Percentiles rank a stretch among this genome's conserved stretches.
Evolutionary conservation across 2,888 invertebrate species (phyloP).

Genomic region (Tineola bisselliella): DNA sequence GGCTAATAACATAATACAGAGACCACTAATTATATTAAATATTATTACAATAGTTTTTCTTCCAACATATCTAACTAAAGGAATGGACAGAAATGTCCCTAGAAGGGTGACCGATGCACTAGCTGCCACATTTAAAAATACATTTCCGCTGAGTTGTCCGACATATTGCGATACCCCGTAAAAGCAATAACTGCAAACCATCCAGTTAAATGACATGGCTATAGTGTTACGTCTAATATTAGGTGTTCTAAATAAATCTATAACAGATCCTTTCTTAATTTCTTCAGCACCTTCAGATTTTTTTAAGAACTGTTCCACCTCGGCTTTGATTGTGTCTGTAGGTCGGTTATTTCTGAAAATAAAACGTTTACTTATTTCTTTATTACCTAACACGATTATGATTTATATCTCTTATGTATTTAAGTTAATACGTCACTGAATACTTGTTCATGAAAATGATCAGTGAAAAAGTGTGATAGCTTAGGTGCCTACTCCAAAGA

Average conservation of each 20-base stretch:
- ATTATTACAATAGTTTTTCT: constrained; percentile 72
- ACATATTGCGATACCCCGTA: constrained; percentile 88
- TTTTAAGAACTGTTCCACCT: constrained; percentile 44
- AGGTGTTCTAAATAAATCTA: constrained; percentile 77
- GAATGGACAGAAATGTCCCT: constrained; percentile 71
- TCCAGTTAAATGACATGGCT: constrained; percentile 80
- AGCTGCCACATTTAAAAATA: constrained; percentile 83
- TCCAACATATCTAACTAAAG: constrained; percentile 72
- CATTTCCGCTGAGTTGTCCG: constrained; percentile 79
- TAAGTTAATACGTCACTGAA: background rate
- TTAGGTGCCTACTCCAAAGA: background rate
- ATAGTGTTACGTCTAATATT: constrained; percentile 76
- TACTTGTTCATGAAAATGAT: background rate
- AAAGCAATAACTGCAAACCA: constrained; percentile 77
- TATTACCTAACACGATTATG: background rate
- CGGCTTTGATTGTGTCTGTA: constrained; percentile 46
- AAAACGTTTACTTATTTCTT: too few relatives aligned
- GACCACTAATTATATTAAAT: constrained; percentile 70
- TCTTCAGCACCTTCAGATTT: constrained; percentile 34
- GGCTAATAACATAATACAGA: constrained; percentile 70
- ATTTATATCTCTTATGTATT: background rate
- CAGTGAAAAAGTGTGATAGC: background rate
- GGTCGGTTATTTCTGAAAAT: constrained; percentile 57
- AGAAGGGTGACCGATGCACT: constrained; percentile 72
- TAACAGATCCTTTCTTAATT: constrained; percentile 60